Base-by-base conservation (phyloP, 2,113 vertebrate species). In the Tretioscincus oriximinensis region DNA sequence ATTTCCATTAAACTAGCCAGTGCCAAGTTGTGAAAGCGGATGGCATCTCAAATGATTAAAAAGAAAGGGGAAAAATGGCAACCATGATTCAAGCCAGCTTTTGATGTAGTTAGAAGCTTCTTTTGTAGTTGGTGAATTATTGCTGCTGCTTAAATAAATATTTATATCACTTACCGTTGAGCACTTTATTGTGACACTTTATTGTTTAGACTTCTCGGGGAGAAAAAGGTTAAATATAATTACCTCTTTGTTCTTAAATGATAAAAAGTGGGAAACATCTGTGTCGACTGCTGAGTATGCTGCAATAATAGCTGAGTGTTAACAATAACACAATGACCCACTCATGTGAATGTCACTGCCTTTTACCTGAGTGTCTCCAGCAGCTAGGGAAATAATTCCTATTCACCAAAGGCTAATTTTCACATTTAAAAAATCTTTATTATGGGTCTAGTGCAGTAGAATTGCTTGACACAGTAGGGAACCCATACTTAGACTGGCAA, bases 381-480 rank as follows among this genome's bases (percentile, higher is more conserved):
- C 90, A 91, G 81, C 88, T 86, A 85, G 47, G 58, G 85, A 90
- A 91, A 76, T 80, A 80, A 81, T 89, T 88, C 60, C 90, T 81
- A 68, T 90, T 92, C 85, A 61, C 58, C 84, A 85, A 90, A 91
- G 84, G 87, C 21, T 89, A 76, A 85, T 90, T 91, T 93, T 94
- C 82, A 86, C 85, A 84, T 90, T 88, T 68, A 85, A 92, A 82
- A 84, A 21, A 1, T 64, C 82, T 82, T 83, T 92, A 11, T 89
- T 84, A 75, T 78, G 68, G 66, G 66, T 85, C 84, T 88, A 84
- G 76, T 31, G 86, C 70, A 77, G 86, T 47, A 84, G 78, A 93
- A 90, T 81, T 89, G 82, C 78, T 67, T 73, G 83, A 65, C 54
- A 26, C n/a, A 0, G 76, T 83, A 24, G 81, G 73, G 54, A 92